Base-by-base conservation (phyloP, 2,888 invertebrate species). In the Acrobasis consociella region DNA sequence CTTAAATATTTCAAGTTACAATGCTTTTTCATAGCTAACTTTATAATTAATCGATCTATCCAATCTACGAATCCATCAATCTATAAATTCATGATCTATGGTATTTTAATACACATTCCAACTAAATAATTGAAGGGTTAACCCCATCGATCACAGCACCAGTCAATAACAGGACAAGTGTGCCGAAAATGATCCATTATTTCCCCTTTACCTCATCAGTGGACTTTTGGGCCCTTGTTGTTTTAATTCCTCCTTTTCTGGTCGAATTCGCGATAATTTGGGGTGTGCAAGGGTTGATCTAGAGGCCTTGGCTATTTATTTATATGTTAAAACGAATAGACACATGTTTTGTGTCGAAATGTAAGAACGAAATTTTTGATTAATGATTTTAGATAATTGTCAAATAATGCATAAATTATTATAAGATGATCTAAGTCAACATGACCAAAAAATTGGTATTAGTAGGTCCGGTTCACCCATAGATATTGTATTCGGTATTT, bases 151-250 rank as follows among this genome's bases (percentile, higher is more conserved):
- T 82, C 82, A 85, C 63, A 69, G 65, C 66, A 80, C 81, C 82
- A 82, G 81, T 75, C 72, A 88, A 84, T 80, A 73, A 65, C 70
- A 67, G 81, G 85, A 86, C 90, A 88, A 91, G 89, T 89, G 88
- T 87, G 78, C 87, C 90, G 88, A 87, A 89, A 89, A 91, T 91
- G 91, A 91, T 89, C 89, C 80, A 90, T 91, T 90, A 89, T 84
- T 80, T 83, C 78, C 91, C 91, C 87, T 91, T 91, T 91, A 89
- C 91, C 86, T 91, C 89, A 90, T 91, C 90, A 90, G 76, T 68
- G 82, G 73, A 85, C 82, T 88, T 89, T 87, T 70, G 80, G 81
- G 81, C 88, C 89, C 87, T 78, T 81, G 85, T 86, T 86, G 85
- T 87, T 88, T 87, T 88, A 89, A 88, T 89, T 83, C 82, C 73